A percentile compares a stretch with the other conserved stretches of the same genome.
Conservation (phyloP, 2,888 invertebrate genomes). For the Steinernema hermaphroditum region DNA sequence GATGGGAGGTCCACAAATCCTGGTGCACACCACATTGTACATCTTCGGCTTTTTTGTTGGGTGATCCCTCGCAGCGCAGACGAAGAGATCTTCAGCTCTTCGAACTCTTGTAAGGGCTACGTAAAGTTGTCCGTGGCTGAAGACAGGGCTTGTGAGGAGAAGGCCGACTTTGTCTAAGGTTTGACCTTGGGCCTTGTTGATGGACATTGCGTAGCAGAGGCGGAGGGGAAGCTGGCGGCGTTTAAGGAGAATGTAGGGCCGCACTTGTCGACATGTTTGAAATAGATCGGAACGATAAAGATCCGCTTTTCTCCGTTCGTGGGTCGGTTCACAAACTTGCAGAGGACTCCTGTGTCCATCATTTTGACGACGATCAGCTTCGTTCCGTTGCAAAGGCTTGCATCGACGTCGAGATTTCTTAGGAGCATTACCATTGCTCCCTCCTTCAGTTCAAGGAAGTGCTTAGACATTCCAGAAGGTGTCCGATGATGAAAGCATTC, state of each 20-base stretch:
- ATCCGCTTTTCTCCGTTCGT: neutral
- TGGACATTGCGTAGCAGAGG: too few species aligned
- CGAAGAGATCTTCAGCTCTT: neutral
- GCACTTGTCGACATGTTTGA: too few species aligned
- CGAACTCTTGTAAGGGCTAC: neutral
- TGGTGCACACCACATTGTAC: neutral
- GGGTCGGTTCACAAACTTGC: neutral
- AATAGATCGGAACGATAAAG: neutral
- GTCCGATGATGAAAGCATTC: neutral
- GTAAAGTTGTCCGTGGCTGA: too few species aligned
- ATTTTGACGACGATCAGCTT: conserved; percentile 19
- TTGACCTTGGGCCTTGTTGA: neutral
- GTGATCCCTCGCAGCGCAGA: neutral
- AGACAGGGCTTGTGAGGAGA: neutral
- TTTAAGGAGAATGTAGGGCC: too few species aligned
- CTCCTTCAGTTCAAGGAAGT: conserved; percentile 8
- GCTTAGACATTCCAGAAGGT: neutral
- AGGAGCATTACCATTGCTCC: conserved; percentile 22
- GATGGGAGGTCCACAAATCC: too few species aligned
- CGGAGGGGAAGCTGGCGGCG: too few species aligned
- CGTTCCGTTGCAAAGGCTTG: conserved; percentile 25
- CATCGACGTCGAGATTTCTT: conserved; percentile 27
- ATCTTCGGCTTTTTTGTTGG: neutral
- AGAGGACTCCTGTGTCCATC: too few species aligned
- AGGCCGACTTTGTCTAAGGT: neutral